Evolutionary conservation across 2,797 vertebrate species (phyloP).

Genomic region (Melanotaenia nigrans): DNA sequence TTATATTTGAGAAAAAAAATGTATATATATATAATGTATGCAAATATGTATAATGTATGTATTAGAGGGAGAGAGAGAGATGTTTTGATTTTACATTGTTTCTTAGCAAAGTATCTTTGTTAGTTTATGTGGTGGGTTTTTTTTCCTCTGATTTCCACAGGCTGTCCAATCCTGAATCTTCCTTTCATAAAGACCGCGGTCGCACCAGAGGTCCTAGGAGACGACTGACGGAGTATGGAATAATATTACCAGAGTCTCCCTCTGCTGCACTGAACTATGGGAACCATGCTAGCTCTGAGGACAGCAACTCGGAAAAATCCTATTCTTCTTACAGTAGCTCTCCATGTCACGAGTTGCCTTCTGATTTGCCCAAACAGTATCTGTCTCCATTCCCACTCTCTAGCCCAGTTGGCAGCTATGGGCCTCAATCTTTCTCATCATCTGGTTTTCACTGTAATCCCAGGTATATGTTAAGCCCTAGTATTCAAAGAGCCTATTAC

Average conservation of each 20-base stretch:
- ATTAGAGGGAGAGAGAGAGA: background rate
- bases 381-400: slow-evolving; percentile 51
- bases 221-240: slow-evolving; percentile 83
- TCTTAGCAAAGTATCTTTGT: background rate
- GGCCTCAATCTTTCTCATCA: slow-evolving; percentile 53
- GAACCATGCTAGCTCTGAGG: slow-evolving; percentile 82
- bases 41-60: background rate
- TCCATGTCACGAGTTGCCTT: slow-evolving; percentile 68
- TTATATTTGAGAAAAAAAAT: background rate
- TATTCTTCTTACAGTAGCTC: slow-evolving; percentile 84
- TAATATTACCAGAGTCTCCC: slow-evolving; percentile 75
- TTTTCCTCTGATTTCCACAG: slow-evolving; percentile 66
- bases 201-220: slow-evolving; percentile 81
- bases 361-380: slow-evolving; percentile 64
- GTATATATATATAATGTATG: no score
- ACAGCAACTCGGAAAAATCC: slow-evolving; percentile 87
- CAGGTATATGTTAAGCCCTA: slow-evolving; percentile 64
- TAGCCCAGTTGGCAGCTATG: slow-evolving; percentile 57
- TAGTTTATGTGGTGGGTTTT: slow-evolving; percentile 9
- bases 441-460: slow-evolving; percentile 66
- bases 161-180: slow-evolving; percentile 76
- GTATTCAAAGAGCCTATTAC: slow-evolving; percentile 66
- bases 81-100: background rate
- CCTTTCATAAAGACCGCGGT: slow-evolving; percentile 78
- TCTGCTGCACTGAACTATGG: slow-evolving; percentile 46